Base-by-base conservation (phyloP, 2,888 invertebrate genomes). In the Harmothoe impar region DNA sequence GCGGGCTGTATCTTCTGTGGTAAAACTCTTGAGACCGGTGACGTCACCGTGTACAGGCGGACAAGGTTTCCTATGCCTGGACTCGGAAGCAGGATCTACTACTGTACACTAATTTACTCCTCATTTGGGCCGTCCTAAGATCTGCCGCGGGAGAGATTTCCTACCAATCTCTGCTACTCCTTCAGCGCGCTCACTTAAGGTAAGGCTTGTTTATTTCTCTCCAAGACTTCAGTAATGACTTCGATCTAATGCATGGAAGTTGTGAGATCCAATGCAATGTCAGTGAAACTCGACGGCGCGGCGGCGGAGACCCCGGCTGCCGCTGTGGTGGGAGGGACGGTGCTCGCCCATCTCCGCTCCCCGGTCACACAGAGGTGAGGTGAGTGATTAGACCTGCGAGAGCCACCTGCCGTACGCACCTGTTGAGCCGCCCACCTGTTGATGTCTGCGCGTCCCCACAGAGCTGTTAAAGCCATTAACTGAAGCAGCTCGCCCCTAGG, bases 51-150 rank as follows among this genome's bases (percentile, higher is more conserved):
- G 15, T 7, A 29, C 3, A 29, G 25, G n/a, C n/a, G n/a, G n/a
- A 15, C 15, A 72, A 25, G 12, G 29, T 72, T 25, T n/a, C 15
- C 25, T 62, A 20, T n/a, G 62, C 29, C 72, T 25, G 0, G 20
- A 29, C 72, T 72, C 35, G 33, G 81, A 81, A 43, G 25, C 81
- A 81, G 81, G 81, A 81, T 81, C 81, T 81, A 81, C 10, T 43
- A 43, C 43, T 7, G 43, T 43, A 43, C 43, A 43, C 43, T 43
- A 43, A 43, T 43, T 43, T 43, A 10, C 43, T 43, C 43, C 43
- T 43, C 43, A 43, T 43, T 43, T 43, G 43, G 43, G 43, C 43
- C 43, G 43, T 43, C 43, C 43, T 43, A 43, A 43, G 23, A n/a
- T n/a, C 20, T 62, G 20, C 7, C n/a, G 20, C n/a, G 62, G 62